Conservation (phyloP, 2,888 invertebrate species). For the Monoplex corrugatus region DNA sequence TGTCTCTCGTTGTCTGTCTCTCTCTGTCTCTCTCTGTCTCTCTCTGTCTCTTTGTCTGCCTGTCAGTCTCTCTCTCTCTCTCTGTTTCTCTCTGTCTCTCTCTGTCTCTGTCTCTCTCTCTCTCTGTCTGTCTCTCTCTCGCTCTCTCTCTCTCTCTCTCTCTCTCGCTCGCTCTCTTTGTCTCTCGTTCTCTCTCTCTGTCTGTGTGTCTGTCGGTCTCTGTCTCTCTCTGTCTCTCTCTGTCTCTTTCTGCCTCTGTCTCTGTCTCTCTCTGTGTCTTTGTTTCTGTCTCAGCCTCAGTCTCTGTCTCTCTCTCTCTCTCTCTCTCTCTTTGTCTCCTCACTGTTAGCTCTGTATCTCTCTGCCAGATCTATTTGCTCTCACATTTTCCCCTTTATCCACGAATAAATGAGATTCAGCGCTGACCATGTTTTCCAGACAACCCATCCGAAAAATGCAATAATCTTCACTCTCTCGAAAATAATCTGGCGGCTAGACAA, state of each 20-base stretch:
- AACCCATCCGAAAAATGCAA: background rate
- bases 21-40: background rate
- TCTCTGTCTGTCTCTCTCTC: background rate
- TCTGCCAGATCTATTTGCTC: background rate
- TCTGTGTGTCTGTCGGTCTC: background rate
- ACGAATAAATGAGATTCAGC: background rate
- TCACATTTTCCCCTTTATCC: background rate
- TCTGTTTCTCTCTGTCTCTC: background rate
- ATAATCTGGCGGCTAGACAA: constrained; percentile 23
- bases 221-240: background rate
- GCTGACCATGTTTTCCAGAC: background rate
- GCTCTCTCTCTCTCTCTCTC: background rate
- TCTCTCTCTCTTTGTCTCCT: background rate
- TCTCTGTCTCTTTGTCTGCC: no score
- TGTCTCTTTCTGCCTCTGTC: no score
- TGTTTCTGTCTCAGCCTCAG: background rate
- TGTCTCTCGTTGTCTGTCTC: background rate
- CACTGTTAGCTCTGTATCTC: background rate
- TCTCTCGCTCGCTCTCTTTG: background rate
- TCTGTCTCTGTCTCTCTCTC: background rate
- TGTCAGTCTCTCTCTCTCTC: background rate
- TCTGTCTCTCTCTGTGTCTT: background rate
- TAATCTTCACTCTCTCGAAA: background rate
- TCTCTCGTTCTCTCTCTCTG: background rate
- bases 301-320: background rate